Percentiles rank a stretch among this genome's conserved stretches.
Evolutionary conservation across 2,888 invertebrate genomes (phyloP).

Genomic region (Pterostichus madidus): DNA sequence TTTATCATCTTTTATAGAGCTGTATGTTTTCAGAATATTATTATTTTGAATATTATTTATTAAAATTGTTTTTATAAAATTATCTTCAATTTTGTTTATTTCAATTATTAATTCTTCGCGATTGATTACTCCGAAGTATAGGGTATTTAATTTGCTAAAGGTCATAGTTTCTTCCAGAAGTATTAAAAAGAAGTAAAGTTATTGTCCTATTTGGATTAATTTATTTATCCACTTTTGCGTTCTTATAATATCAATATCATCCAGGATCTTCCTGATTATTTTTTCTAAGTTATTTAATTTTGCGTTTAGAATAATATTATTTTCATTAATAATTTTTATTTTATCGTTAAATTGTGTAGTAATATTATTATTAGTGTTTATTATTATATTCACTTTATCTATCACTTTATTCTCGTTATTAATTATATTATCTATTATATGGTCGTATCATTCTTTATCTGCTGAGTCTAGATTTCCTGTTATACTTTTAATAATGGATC

Average conservation of each 20-base stretch:
- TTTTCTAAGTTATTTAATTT: constrained; percentile 38
- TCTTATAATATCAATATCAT: constrained; percentile 8
- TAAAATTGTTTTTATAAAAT: neutral
- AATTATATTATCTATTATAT: no score
- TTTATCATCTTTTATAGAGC: no score
- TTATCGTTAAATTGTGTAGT: constrained; percentile 47
- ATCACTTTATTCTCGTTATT: no score
- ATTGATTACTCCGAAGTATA: constrained; percentile 20
- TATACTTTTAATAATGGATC: no score
- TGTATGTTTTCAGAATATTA: neutral
- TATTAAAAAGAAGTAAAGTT: no score
- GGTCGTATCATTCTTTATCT: no score
- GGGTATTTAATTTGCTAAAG: constrained; percentile 15
- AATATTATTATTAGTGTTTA: no score
- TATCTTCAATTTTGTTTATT: neutral
- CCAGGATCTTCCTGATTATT: constrained; percentile 1
- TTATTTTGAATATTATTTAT: no score
- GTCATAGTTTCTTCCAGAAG: constrained; percentile 10
- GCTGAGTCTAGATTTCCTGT: no score
- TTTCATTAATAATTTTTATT: constrained; percentile 25
- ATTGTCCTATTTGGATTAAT: neutral
- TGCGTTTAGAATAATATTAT: constrained; percentile 37
- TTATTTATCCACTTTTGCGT: constrained; percentile 40
- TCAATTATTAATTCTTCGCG: neutral
- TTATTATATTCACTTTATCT: no score